Conservation (phyloP, 1,140 invertebrate species). For the Oryzaephilus surinamensis region DNA sequence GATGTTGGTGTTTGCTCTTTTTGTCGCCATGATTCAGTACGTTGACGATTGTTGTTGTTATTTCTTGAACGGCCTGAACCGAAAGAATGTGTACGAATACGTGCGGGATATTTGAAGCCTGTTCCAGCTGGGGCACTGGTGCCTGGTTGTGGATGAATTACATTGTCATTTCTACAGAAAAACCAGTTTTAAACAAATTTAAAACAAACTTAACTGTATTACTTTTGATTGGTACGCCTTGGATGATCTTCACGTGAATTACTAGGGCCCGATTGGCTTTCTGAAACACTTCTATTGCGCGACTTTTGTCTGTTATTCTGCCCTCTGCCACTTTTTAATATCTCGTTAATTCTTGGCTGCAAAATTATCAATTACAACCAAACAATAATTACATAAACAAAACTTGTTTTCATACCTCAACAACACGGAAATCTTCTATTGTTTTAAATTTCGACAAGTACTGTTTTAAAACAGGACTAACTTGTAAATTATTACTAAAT, state of each 20-base stretch:
- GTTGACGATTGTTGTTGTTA: slow-evolving; percentile 14
- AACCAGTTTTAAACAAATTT: slow-evolving; percentile 4
- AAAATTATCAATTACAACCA: slow-evolving; percentile 18
- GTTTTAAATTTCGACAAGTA: slow-evolving; percentile 84
- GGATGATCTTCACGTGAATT: slow-evolving; percentile 15
- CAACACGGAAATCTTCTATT: slow-evolving; percentile 87
- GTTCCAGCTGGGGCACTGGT: slow-evolving; percentile 31
- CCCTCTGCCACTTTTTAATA: slow-evolving; percentile 17
- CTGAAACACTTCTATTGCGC: slow-evolving; percentile 22
- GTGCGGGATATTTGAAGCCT: slow-evolving; percentile 23
- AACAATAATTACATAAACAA: slow-evolving; percentile 36
- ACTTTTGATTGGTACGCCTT: background rate
- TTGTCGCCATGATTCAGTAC: slow-evolving; percentile 31
- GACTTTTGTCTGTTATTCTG: slow-evolving; percentile 14
- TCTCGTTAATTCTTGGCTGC: slow-evolving; percentile 23
- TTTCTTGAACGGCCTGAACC: slow-evolving; percentile 36
- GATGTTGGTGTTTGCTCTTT: slow-evolving; percentile 15
- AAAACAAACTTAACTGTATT: background rate
- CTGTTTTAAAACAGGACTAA: slow-evolving; percentile 68
- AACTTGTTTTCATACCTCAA: slow-evolving; percentile 46
- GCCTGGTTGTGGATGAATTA: slow-evolving; percentile 22
- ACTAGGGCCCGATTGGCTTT: slow-evolving; percentile 18
- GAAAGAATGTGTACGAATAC: slow-evolving; percentile 31
- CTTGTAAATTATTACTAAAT: slow-evolving; percentile 62
- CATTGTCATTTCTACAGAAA: slow-evolving; percentile 5